Base-by-base conservation (phyloP, 2,888 invertebrate species). In the Pelosia muscerda region DNA sequence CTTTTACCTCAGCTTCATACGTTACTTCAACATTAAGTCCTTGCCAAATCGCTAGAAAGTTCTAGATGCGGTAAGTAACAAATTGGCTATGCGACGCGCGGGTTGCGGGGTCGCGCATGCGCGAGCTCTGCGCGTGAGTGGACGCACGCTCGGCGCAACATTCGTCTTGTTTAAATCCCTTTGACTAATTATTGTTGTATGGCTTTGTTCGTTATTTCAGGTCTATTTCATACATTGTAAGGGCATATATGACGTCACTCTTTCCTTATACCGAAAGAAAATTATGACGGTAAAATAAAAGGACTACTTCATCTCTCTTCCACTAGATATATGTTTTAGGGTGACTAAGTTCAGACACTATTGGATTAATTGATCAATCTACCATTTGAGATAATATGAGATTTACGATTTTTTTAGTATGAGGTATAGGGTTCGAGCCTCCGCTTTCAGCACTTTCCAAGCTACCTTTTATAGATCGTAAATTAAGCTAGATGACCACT, bases 21-120 rank as follows among this genome's bases (percentile, higher is more conserved):
- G 60, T 63, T 63, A 66, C 54, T 60, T 60, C 28, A 58, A 31
- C 49, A 65, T 66, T 26, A 69, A 69, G 69, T 63, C 73, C 69
- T 81, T 81, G 74, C 80, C 78, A 79, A 83, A 81, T 83, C 76
- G 73, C 71, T 85, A 85, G 88, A 88, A 88, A 88, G 88, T 84
- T 83, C 84, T 83, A 81, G 82, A 83, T 84, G 83, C 79, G 80
- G 79, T 75, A 79, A 81, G 81, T 88, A 87, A 89, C 90, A 90
- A 89, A 90, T 90, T 88, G 88, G 84, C 76, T 76, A 73, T 79
- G 80, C 82, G 81, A 84, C 85, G 85, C 86, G 82, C 83, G 82
- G 85, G 87, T 85, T 84, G 86, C 74, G 80, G 82, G 86, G 87
- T 86, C 88, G 87, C 79, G 84, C 88, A 87, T 88, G 90, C 85